Conservation (phyloP, 2,113 vertebrate species). For the Plotosus lineatus region DNA sequence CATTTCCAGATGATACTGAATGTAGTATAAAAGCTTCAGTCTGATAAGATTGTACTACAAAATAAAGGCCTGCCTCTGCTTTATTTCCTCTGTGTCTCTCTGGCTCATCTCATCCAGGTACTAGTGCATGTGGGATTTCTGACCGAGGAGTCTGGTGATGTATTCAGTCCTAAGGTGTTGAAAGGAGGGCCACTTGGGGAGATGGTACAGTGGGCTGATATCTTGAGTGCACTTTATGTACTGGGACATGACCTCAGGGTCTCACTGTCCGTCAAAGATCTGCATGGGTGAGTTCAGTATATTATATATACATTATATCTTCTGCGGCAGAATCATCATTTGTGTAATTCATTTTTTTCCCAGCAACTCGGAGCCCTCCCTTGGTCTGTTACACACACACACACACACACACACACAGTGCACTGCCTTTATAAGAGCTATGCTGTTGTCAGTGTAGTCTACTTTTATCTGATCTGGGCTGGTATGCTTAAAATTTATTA, state of each 20-base stretch:
- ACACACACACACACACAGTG: background rate
- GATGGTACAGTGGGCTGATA: conserved; percentile 99
- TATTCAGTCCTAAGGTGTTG: conserved; percentile 93
- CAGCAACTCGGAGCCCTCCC: background rate
- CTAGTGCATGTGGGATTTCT: conserved; percentile 94
- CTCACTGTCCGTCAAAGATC: conserved; percentile 92
- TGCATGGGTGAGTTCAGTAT: conserved; percentile 84
- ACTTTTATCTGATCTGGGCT: background rate
- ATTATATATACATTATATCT: background rate
- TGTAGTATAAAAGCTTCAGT: background rate
- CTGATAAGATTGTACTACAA: background rate
- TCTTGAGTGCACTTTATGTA: conserved; percentile 86
- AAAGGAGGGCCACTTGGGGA: conserved; percentile 95
- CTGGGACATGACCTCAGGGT: conserved; percentile 89
- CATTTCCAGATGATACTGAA: background rate
- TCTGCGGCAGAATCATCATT: background rate
- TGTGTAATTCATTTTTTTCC: conserved; percentile 1
- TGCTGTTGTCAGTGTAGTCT: background rate
- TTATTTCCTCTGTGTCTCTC: background rate
- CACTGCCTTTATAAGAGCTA: background rate
- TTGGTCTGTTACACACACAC: background rate
- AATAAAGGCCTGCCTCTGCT: background rate
- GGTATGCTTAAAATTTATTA: background rate
- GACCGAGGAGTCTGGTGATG: conserved; percentile 94
- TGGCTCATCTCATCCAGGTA: conserved; percentile 72